These are phyloP conservation scores for Catharus minimus DNA, from an alignment of 2,113 vertebrate species.

Conservation along the genomic window DNA sequence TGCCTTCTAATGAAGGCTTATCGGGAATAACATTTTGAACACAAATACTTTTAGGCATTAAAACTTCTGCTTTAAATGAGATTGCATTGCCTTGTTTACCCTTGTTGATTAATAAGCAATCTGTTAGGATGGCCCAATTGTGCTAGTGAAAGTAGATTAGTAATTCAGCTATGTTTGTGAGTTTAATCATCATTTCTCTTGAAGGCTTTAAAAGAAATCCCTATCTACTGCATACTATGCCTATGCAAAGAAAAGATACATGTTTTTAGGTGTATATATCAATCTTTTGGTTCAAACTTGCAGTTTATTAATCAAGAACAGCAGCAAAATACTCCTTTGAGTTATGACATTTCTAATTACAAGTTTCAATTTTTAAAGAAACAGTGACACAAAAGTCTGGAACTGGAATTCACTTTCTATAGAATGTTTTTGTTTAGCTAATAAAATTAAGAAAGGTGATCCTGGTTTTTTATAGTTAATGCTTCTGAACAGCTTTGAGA, in stretches of 20 bases:
- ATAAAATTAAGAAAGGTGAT: constrained; percentile 28
- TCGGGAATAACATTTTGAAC: constrained; percentile 77
- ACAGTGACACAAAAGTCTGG: not conserved
- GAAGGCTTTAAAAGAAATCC: constrained; percentile 64
- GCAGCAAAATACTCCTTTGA: constrained; percentile 32
- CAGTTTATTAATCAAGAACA: constrained; percentile 33
- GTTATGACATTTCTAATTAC: constrained; percentile 20
- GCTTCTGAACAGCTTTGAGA: not conserved
- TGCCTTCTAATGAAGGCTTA: constrained; percentile 72
- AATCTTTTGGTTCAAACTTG: constrained; percentile 51
- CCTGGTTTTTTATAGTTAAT: not conserved
- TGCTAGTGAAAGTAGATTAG: constrained; percentile 72
- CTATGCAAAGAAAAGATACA: constrained; percentile 53
- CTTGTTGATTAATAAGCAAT: constrained; percentile 82
- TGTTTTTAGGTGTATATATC: constrained; percentile 51
- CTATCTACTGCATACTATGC: constrained; percentile 37
- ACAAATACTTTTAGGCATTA: constrained; percentile 78
- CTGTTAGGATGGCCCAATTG: constrained; percentile 71
- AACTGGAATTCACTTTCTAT: constrained; percentile 2
- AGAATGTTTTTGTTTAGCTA: constrained; percentile 39
- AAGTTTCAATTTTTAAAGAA: constrained; percentile 17
- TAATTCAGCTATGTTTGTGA: constrained; percentile 69
- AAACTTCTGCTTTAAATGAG: constrained; percentile 75
- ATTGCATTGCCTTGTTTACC: constrained; percentile 80
- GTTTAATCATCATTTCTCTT: constrained; percentile 74